Percentiles rank a stretch among this genome's conserved stretches.
Conservation (phyloP, 2,797 vertebrate species). For the Phaenicophaeus curvirostris region DNA sequence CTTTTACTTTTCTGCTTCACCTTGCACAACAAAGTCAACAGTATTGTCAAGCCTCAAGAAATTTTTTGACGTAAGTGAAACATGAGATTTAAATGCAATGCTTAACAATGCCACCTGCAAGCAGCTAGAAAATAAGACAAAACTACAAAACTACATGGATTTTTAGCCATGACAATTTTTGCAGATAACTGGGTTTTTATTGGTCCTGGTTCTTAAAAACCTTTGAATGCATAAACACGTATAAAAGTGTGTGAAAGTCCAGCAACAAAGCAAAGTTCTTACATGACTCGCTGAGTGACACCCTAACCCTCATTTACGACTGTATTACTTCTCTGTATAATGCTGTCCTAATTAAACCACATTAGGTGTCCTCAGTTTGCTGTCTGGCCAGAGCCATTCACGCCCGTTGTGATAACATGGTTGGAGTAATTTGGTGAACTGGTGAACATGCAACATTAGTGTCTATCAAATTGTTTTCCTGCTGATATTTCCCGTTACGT, state of each 20-base stretch:
- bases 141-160: background rate
- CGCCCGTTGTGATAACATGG: background rate
- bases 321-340: constrained; percentile 11
- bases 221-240: background rate
- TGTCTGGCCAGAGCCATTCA: constrained; percentile 5
- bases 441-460: constrained; percentile 23
- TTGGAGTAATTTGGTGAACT: constrained; percentile 22
- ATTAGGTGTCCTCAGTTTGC: constrained; percentile 26
- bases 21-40: background rate
- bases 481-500: background rate
- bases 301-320: constrained; percentile 35
- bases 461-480: constrained; percentile 42
- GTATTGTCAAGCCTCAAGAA: background rate
- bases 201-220: background rate
- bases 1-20: background rate
- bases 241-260: background rate
- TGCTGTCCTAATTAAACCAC: constrained; percentile 45
- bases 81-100: background rate
- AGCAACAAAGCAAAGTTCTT: background rate
- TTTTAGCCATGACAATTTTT: background rate
- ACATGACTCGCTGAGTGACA: background rate
- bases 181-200: background rate
- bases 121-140: background rate
- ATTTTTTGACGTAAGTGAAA: background rate
- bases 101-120: background rate